Base-by-base conservation (phyloP, 2,797 vertebrate genomes). In the Spatula clypeata region DNA sequence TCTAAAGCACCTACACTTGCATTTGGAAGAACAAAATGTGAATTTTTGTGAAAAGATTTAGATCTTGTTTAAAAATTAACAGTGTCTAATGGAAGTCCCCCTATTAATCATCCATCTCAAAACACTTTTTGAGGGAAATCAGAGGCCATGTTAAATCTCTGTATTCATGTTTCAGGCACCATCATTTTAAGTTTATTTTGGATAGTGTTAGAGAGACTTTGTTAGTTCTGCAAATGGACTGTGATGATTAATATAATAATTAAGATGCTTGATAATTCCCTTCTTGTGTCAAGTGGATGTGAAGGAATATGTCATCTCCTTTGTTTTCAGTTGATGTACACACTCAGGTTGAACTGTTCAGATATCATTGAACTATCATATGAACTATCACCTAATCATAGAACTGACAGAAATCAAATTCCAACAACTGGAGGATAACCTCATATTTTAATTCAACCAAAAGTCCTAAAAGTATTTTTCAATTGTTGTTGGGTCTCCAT, bases 261-360 rank as follows among this genome's bases (percentile, higher is more conserved):
- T 75, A 94, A 94, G 38, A 90, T 93, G 88, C 94, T 65, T 90
- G 88, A 90, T 2, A 10, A 94, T 79, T 91, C 85, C 79, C 45
- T 47, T 91, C 61, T 72, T 85, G 34, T 81, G 87, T 93, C 87
- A 91, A 42, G 18, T 54, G 7, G 36, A 31, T 64, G 23, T 42
- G 84, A 84, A 72, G 73, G 70, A 80, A 58, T 44, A 58, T 1
- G 10, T 92, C 87, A 94, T 75, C 86, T 85, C 81, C 60, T 92
- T 96, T 96, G 92, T 93, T 85, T 94, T 83, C 86, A 91, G 66
- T 70, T 0, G 0, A 71, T 86, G 58, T 49, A 79, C 40, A 55
- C 24, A 91, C 23, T 62, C 79, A 86, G 62, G 47, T 54, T 53
- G 90, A 79, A 84, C 69, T 84, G 82, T 73, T 92, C 79, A 70